phyloP scores from a whole-genome alignment of 1,140 invertebrate species.

The Paraescarpia echinospica region DNA sequence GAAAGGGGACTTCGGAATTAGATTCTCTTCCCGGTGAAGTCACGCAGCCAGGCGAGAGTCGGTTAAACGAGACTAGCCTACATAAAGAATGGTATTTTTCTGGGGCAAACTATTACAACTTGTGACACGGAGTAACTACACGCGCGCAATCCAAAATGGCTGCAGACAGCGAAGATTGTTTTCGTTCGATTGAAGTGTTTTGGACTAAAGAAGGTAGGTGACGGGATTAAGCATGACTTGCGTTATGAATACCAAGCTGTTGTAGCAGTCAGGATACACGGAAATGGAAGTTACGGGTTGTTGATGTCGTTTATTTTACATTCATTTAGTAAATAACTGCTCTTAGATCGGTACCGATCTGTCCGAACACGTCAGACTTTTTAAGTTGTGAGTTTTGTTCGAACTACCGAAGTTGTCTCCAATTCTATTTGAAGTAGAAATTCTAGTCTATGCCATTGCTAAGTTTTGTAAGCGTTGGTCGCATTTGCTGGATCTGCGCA shows the following conservation, averaged over 20 bases:
- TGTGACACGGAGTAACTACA: not conserved
- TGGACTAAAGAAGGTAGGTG: not conserved
- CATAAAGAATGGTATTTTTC: no score
- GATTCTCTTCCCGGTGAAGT: no score
- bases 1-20: no score
- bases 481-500: no score
- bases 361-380: not conserved
- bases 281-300: not conserved
- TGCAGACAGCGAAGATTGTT: not conserved
- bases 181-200: not conserved
- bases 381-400: no score
- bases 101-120: not conserved
- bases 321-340: not conserved
- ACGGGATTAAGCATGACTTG: not conserved
- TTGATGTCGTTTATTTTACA: not conserved
- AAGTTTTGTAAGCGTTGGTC: no score
- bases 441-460: no score
- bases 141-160: slow-evolving; percentile 3
- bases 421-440: no score
- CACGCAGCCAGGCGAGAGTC: no score
- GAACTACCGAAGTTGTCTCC: no score
- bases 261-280: not conserved
- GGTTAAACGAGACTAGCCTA: no score
- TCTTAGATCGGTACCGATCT: not conserved
- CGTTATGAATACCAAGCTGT: not conserved